Conservation (phyloP, 2,797 vertebrate genomes). For the Alca torda region DNA sequence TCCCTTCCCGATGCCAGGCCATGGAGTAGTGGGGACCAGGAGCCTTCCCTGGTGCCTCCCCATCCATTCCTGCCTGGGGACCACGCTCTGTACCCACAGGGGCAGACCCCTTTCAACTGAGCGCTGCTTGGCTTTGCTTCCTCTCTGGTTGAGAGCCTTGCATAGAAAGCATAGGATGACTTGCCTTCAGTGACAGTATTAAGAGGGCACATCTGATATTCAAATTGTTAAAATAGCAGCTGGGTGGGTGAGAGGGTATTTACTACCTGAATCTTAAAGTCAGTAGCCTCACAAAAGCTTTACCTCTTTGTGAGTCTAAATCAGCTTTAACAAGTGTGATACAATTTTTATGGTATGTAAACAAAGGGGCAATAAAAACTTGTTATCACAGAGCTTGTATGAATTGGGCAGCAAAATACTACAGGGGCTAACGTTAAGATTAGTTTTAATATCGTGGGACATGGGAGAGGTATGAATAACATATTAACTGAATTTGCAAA, state of each 20-base stretch:
- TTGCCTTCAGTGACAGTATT: not conserved
- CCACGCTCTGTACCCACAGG: rapidly evolving
- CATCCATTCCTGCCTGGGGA: not conserved
- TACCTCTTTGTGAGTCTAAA: not conserved
- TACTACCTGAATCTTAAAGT: not conserved
- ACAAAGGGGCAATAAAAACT: not conserved
- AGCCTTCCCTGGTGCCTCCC: not conserved
- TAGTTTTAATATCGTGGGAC: not conserved
- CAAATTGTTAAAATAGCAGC: not conserved
- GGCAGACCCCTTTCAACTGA: not conserved
- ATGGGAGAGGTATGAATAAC: not conserved
- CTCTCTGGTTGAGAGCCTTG: not conserved
- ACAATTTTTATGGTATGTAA: not conserved
- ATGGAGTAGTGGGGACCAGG: not conserved
- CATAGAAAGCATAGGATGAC: not conserved
- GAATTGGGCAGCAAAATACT: not conserved
- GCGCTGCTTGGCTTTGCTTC: not conserved
- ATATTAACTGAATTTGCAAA: not conserved
- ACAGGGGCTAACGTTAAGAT: not conserved
- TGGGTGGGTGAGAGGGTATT: not conserved
- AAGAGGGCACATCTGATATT: not conserved
- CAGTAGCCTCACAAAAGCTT: not conserved
- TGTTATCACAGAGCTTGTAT: not conserved
- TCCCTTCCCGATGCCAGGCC: rapidly evolving
- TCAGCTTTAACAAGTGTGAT: not conserved